phyloP scores from a whole-genome alignment of 1,140 invertebrate genomes.

The Bombus pyrosoma region DNA sequence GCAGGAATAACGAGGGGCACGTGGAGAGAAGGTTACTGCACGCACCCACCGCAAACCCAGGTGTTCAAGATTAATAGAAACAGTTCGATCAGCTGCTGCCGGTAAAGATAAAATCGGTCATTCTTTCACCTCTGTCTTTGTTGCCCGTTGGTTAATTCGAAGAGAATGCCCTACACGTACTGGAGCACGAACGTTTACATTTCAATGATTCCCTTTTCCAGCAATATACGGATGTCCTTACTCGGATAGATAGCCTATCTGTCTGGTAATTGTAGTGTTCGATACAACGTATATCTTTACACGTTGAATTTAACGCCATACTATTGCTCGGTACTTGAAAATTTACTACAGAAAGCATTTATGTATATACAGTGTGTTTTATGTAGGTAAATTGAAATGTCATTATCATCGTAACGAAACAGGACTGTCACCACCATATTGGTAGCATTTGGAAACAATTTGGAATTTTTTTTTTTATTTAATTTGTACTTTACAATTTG shows the following conservation, averaged over 20 bases:
- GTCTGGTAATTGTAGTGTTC: background rate
- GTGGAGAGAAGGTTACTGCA: constrained; percentile 19
- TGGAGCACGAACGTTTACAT: background rate
- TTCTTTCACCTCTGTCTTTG: constrained; percentile 18
- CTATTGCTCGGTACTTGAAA: background rate
- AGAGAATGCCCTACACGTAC: background rate
- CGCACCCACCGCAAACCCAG: constrained; percentile 64
- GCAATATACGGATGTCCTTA: background rate
- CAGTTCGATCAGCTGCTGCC: constrained; percentile 63
- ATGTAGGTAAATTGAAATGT: too few species aligned
- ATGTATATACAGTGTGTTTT: too few species aligned
- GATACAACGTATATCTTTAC: background rate
- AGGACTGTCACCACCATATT: too few species aligned
- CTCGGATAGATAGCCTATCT: background rate
- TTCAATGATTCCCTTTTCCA: background rate
- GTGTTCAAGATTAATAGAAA: constrained; percentile 72
- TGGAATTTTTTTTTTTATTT: too few species aligned
- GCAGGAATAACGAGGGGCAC: background rate
- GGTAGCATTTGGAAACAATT: too few species aligned
- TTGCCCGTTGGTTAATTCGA: background rate
- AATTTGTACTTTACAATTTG: too few species aligned
- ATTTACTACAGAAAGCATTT: background rate
- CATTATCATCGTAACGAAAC: too few species aligned
- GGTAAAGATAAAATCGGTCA: constrained; percentile 38
- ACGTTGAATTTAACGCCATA: background rate